Percentiles rank a stretch among this genome's conserved stretches.
phyloP scores from a whole-genome alignment of 2,113 vertebrate species.

The Anser cygnoides region DNA sequence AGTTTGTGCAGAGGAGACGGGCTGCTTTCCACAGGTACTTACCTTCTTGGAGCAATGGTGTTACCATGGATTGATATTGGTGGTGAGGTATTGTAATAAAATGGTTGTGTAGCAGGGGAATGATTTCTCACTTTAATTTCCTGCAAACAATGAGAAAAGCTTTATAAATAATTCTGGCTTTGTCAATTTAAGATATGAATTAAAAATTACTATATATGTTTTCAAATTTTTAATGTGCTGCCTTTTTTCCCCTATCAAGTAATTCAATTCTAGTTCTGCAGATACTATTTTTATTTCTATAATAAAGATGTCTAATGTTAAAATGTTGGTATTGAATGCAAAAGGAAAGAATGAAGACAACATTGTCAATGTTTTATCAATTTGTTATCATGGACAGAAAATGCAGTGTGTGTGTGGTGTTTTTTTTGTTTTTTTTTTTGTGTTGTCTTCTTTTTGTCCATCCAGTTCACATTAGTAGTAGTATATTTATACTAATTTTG shows the following conservation, averaged over 20 bases:
- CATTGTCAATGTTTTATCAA: neutral
- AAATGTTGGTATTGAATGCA: neutral
- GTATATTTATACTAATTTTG: neutral
- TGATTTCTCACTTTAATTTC: constrained; percentile 2
- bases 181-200: constrained; percentile 48
- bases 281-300: neutral
- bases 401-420: no score
- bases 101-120: neutral
- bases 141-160: neutral
- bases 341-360: neutral
- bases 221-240: constrained; percentile 36
- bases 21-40: neutral
- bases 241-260: neutral
- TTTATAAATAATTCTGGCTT: constrained; percentile 51
- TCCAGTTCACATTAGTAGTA: neutral
- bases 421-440: no score
- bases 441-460: no score
- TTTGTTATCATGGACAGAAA: neutral
- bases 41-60: neutral
- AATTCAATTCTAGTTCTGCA: neutral
- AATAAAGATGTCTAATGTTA: neutral
- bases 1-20: neutral
- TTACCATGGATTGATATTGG: neutral
- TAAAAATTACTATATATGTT: constrained; percentile 39
- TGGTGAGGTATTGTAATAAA: constrained; percentile 19